Evolutionary conservation across 1,140 invertebrate species (phyloP).

Genomic region (Fopius arisanus): DNA sequence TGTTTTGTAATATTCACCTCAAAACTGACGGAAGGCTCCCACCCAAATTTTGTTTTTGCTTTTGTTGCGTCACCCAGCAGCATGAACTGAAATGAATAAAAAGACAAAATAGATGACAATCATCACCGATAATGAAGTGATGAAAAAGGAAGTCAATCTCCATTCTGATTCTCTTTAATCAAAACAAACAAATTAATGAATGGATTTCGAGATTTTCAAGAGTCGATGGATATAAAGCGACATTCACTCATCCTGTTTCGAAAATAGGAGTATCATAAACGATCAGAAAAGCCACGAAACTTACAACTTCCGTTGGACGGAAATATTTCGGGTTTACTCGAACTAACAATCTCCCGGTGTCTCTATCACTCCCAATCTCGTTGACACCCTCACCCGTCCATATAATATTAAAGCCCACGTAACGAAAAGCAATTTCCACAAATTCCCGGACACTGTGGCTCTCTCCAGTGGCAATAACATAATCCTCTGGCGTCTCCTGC

Average conservation of each 20-base stretch:
- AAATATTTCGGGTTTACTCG: conserved; percentile 95
- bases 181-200: too few relatives aligned
- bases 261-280: not conserved
- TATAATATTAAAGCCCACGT: conserved; percentile 75
- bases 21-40: conserved; percentile 88
- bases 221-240: not conserved
- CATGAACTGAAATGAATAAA: conserved; percentile 73
- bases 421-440: conserved; percentile 89
- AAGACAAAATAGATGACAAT: not conserved
- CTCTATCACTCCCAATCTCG: conserved; percentile 89
- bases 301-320: conserved; percentile 96
- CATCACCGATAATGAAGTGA: not conserved
- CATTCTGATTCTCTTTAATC: too few relatives aligned
- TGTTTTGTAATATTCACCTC: conserved; percentile 59
- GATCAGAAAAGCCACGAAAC: conserved; percentile 54
- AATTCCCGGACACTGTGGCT: conserved; percentile 96
- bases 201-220: too few relatives aligned
- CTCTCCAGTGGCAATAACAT: conserved; percentile 96
- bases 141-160: too few relatives aligned
- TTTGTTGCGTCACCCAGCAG: conserved; percentile 91
- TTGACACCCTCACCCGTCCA: conserved; percentile 89
- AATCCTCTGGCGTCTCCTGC: conserved; percentile 91
- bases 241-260: not conserved
- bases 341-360: conserved; percentile 82
- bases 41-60: conserved; percentile 85